A percentile compares a stretch with the other conserved stretches of the same genome.
Conservation (phyloP, 2,113 vertebrate species). For the Macrotus californicus region DNA sequence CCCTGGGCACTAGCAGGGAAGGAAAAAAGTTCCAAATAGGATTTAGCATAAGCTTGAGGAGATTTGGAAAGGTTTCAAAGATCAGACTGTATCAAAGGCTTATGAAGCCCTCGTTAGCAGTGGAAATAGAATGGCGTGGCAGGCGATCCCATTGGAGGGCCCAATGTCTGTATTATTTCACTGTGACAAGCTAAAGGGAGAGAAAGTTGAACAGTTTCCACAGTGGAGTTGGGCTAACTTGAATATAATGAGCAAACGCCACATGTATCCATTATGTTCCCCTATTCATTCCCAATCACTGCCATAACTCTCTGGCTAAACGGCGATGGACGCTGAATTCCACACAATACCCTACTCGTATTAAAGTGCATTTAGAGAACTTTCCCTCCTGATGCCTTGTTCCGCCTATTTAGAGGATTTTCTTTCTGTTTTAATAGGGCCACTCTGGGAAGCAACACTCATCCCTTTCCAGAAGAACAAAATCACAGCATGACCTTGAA, state of each 20-base stretch:
- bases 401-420: conserved; percentile 93
- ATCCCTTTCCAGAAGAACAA: conserved; percentile 87
- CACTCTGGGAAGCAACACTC: conserved; percentile 87
- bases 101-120: conserved; percentile 96
- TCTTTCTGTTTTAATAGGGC: conserved; percentile 86
- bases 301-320: conserved; percentile 89
- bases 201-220: conserved; percentile 89
- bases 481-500: conserved; percentile 86
- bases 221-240: conserved; percentile 86
- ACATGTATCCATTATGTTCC: conserved; percentile 88
- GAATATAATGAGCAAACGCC: conserved; percentile 95
- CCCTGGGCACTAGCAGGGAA: conserved; percentile 86
- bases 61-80: conserved; percentile 95
- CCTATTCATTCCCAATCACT: conserved; percentile 84
- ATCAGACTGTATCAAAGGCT: conserved; percentile 96
- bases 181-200: conserved; percentile 87
- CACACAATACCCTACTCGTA: conserved; percentile 84
- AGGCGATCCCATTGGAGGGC: conserved; percentile 84
- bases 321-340: conserved; percentile 91
- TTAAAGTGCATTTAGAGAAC: conserved; percentile 94
- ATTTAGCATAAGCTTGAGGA: conserved; percentile 92
- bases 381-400: conserved; percentile 85
- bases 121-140: conserved; percentile 89
- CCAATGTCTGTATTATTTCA: conserved; percentile 90
- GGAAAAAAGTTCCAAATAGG: conserved; percentile 88